Evolutionary conservation across 2,888 invertebrate species (phyloP), one percentile per base, ranked within the genome.

Genomic region (Torymus texanus): DNA sequence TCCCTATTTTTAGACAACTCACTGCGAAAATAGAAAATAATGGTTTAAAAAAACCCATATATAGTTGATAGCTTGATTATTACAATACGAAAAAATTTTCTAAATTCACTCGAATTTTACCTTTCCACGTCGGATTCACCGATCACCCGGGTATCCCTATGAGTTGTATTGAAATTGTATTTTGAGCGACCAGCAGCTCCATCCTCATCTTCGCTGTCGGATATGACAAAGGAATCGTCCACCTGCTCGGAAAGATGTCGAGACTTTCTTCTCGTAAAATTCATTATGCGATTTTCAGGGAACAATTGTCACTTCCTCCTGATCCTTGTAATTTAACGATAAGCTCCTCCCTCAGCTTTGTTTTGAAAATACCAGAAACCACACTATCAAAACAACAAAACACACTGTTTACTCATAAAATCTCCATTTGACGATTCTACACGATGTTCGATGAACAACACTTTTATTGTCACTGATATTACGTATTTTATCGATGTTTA

Each of bases 161-260:
- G 0, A 10, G 56, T 55, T 14, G n/a, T 41, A 58, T 13, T 56
- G 24, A 16, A 53, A 13, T 58, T 11, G 13, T 14, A 10, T 55
- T 8, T 5, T 8, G 41, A 8, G 1, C 41, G 41, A 41, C 41
- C 41, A 8, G 41, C 41, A 8, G 41, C 8, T 41, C 8, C 14
- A 3, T 85, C 83, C 0, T 85, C 83, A 0, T 84, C 21, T 21
- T 21, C 84, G 8, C 83, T 85, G 11, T 85, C 85, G 2, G 79
- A 79, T 18, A 85, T 81, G 21, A 83, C 16, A 5, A 81, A 16
- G 0, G 82, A 84, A 2, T 56, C 66, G 5, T 21, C 21, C 0
- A 56, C 10, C 13, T 24, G n/a, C 16, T 41, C 8, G 1, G 2
- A 55, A 2, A 24, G 24, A 50, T 18, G 18, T 8, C 13, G 18